Base-by-base conservation (phyloP, 2,888 invertebrate genomes). In the Thecocarcelia acutangulata region DNA sequence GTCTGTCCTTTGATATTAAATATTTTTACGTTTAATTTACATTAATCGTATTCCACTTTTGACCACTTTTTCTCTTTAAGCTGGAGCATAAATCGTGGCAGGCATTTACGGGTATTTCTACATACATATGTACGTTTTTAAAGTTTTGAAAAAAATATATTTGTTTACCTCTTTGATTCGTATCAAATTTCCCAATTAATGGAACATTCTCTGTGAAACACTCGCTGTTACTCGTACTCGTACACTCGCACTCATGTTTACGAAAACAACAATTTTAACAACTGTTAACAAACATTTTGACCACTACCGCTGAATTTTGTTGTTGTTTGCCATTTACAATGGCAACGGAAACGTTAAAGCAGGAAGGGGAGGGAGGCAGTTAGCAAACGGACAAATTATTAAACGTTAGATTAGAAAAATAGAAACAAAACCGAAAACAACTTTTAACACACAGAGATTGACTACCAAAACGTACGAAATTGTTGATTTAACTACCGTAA, bases 401-500 rank as follows among this genome's bases (percentile, higher is more conserved):
- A 50, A 58, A 52, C 48, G 44, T 46, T 58, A 3, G 13, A 64
- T 37, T 69, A 56, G 48, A 33, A 61, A 50, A 50, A 12, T 68
- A 17, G 2, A 44, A 50, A 40, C 15, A 40, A 42, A 52, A 61
- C 44, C 28, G 1, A 69, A 46, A 50, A 46, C 17, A 40, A 70
- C 42, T 63, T 17, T 24, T 24, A 24, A 11, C 21, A 11, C 21
- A 44, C 28, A 13, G 24, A 33, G 52, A 46, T 11, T 6, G 40
- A 28, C 42, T 15, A 68, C 66, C 46, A 68, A 66, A 69, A 54
- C 19, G 21, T 42, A 66, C 66, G 24, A 64, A 83, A 74, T 59
- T 76, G 76, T 79, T 81, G 80, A 76, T 83, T 85, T 86, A 88
- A 88, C 88, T 88, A 88, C 88, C 87, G 88, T 87, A 88, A 88